Conservation (phyloP, 2,797 vertebrate genomes). For the Sciaenops ocellatus region DNA sequence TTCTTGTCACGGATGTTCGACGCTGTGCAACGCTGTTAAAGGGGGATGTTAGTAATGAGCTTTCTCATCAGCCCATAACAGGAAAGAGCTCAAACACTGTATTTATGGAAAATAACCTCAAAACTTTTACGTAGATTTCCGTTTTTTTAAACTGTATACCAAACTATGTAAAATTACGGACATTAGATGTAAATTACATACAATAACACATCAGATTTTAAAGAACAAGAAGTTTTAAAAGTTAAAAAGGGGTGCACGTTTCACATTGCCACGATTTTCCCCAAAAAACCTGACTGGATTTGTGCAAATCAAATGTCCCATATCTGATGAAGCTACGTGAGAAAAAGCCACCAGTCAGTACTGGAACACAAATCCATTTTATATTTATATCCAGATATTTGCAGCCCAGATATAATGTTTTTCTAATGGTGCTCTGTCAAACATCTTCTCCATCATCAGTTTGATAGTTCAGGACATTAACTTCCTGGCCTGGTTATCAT, state of each 20-base stretch:
- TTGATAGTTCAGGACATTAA: background rate
- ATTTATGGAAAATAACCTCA: too few species aligned
- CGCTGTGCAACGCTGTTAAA: background rate
- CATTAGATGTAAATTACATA: background rate
- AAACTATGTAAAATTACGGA: too few species aligned
- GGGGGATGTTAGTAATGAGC: background rate
- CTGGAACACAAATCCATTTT: background rate
- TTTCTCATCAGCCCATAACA: background rate
- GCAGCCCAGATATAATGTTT: background rate
- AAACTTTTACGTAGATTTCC: too few species aligned
- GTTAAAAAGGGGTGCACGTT: background rate
- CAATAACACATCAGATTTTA: background rate
- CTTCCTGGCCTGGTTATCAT: background rate
- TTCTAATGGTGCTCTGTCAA: too few species aligned
- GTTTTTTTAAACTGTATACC: too few species aligned
- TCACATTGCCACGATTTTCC: background rate
- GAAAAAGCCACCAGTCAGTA: background rate
- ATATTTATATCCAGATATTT: background rate
- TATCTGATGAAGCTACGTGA: background rate
- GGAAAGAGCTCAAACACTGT: slow-evolving; percentile 12
- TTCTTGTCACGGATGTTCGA: slow-evolving; percentile 4
- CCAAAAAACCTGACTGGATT: background rate
- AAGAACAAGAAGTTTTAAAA: background rate
- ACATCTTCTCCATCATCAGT: background rate
- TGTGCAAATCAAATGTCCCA: background rate